phyloP scores from a whole-genome alignment of 2,113 vertebrate genomes.

The Myrmecophaga tridactyla region DNA sequence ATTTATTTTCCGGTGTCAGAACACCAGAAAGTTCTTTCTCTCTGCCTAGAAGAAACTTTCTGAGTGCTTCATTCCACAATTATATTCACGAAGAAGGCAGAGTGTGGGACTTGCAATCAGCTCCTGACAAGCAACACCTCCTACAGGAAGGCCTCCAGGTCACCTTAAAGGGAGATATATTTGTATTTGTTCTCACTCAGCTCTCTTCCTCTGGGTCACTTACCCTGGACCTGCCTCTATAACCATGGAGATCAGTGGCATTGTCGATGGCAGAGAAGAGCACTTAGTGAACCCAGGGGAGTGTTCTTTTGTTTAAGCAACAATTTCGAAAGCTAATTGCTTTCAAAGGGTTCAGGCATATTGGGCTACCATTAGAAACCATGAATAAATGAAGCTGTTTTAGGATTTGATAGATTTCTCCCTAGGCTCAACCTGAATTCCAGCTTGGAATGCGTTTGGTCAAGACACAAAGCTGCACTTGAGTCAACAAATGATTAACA shows the following conservation, averaged over 20 bases:
- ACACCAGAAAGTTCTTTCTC: background rate
- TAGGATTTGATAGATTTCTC: background rate
- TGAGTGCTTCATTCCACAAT: background rate
- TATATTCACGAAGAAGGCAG: background rate
- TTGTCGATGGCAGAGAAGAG: background rate
- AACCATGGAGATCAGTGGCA: background rate
- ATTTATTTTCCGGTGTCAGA: too few relatives aligned
- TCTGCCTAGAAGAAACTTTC: background rate
- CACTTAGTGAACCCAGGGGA: background rate
- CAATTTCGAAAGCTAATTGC: background rate
- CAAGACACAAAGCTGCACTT: background rate
- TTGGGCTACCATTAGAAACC: background rate
- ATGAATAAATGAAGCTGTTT: slow-evolving; percentile 9
- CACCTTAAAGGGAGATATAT: background rate
- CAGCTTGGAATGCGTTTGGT: background rate
- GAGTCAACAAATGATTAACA: background rate
- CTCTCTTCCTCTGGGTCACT: background rate
- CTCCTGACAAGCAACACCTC: background rate
- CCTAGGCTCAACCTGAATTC: background rate
- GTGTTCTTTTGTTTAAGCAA: background rate
- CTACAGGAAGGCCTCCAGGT: background rate
- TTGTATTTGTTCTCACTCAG: background rate
- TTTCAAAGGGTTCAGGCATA: background rate
- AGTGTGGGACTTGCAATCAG: background rate
- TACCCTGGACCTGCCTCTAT: background rate